phyloP scores from a whole-genome alignment of 1,140 invertebrate genomes.

The Tribolium madens region DNA sequence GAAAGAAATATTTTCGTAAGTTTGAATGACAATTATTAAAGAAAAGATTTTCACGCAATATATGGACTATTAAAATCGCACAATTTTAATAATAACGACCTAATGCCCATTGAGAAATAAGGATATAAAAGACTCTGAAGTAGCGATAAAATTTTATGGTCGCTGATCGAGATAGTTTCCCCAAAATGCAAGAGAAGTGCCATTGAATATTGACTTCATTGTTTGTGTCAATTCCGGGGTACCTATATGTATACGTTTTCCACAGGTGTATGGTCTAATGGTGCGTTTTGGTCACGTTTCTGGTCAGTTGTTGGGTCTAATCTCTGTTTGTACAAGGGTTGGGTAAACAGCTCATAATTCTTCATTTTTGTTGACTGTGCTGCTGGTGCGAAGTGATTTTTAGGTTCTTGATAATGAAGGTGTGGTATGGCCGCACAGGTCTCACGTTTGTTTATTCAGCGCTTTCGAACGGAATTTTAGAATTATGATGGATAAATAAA shows the following conservation, averaged over 20 bases:
- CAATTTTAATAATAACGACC: no score
- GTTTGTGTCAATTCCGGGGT: not conserved
- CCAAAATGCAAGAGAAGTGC: no score
- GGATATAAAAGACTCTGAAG: no score
- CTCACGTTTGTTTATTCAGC: not conserved
- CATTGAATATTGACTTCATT: no score
- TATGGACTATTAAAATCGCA: no score
- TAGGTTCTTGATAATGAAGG: slow-evolving; percentile 35
- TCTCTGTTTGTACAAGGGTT: slow-evolving; percentile 12
- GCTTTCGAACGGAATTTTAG: not conserved
- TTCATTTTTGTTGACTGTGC: slow-evolving; percentile 2
- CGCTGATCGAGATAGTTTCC: no score
- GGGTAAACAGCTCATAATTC: slow-evolving; percentile 28
- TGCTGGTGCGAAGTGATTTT: slow-evolving; percentile 41
- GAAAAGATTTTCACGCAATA: no score
- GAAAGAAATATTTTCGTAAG: no score
- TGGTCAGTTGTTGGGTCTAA: slow-evolving; percentile 34
- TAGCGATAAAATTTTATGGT: no score
- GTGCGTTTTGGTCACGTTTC: slow-evolving; percentile 30
- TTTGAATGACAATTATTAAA: no score
- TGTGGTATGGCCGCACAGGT: slow-evolving; percentile 40
- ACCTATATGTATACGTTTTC: not conserved
- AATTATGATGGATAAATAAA: not conserved
- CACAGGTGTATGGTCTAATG: not conserved
- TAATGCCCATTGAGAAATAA: no score